phyloP scores from a whole-genome alignment of 2,113 vertebrate species.

The Glareola pratincola region DNA sequence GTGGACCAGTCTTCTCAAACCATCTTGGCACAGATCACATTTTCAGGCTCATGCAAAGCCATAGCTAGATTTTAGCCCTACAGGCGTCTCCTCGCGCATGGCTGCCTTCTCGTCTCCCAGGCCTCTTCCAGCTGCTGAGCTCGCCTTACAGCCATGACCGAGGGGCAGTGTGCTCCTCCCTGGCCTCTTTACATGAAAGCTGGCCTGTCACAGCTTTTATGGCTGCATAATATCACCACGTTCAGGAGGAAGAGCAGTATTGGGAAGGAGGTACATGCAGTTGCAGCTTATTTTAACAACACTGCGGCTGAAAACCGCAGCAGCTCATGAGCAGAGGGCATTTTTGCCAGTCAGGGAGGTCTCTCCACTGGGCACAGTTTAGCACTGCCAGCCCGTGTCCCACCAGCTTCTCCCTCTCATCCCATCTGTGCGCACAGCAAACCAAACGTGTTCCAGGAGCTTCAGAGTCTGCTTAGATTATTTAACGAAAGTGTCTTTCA shows the following conservation, averaged over 20 bases:
- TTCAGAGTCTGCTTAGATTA: neutral
- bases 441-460: neutral
- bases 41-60: neutral
- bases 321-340: neutral
- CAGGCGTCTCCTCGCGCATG: neutral
- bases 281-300: neutral
- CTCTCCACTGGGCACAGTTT: neutral
- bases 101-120: neutral
- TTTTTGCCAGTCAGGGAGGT: neutral
- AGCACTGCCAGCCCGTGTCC: neutral
- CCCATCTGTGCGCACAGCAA: neutral
- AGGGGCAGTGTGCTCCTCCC: neutral
- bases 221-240: neutral
- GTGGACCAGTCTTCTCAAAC: neutral
- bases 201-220: neutral
- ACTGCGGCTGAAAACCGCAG: neutral
- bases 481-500: neutral
- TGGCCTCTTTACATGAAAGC: neutral
- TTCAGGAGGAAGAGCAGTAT: neutral
- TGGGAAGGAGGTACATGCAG: neutral
- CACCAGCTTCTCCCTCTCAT: neutral
- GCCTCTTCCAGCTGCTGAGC: neutral
- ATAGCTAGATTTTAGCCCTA: neutral
- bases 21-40: neutral
- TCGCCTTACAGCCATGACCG: neutral